Base-by-base conservation (phyloP, 37 sponge, comb jelly and placozoan genomes). In the Lycopodina hypogea region DNA sequence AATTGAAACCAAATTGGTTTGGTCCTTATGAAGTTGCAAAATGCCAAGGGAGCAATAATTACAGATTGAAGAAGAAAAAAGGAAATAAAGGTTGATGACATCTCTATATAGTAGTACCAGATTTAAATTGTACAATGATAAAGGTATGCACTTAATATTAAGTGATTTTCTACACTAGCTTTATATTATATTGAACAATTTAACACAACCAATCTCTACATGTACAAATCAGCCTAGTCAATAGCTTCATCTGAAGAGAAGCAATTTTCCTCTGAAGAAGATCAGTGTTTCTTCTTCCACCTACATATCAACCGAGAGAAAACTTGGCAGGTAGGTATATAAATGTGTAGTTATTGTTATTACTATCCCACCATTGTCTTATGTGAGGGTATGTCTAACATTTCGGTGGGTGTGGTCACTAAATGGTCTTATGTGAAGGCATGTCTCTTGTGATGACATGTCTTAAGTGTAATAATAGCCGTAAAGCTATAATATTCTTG, bases 11-110 rank as follows among this genome's bases (percentile, higher is more conserved):
- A 34, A 81, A 71, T 29, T 81, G 81, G 81, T 15, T 2, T 26
- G 72, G 81, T 71, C 81, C 72, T 12, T 79, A 69, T 79, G 66
- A 55, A 34, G 41, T 79, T 53, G 71, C 41, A 8, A 59, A 79
- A 62, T n/a, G 68, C 19, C 2, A 30, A 67, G 68, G 68, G 26
- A 58, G 38, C 37, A 67, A 67, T 28, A 67, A 67, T 36, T 67
- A 62, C 30, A 19, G 64, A 62, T 22, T 62, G 30, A 62, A 26
- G 38, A 67, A 36, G 26, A 4, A 34, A 36, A 26, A 17, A 67
- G 15, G 26, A 4, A 34, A 36, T 45, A 67, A 67, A 36, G 33
- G 17, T 36, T 67, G 68, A 21, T 67, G 38, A 30, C 21, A 67
- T 67, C 68, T 8, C 3, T 67, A 36, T 32, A 37, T 17, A 67